Base-by-base conservation (phyloP, 2,888 invertebrate genomes). In the Polydrusus tereticollis region DNA sequence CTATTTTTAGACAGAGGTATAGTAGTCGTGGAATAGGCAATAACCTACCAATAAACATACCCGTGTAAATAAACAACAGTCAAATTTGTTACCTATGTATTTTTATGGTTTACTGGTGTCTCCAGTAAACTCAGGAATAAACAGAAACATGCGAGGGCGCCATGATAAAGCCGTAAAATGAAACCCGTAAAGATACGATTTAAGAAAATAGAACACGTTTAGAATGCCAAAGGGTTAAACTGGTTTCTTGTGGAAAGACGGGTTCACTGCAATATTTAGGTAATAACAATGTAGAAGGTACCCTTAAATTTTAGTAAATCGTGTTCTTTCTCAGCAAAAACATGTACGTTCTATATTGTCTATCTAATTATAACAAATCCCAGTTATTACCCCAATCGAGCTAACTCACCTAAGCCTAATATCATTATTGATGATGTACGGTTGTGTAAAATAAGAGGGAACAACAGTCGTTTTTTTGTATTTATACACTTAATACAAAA, bases 21-120 rank as follows among this genome's bases (percentile, higher is more conserved):
- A 59, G 43, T 8, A 59, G 59, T 16, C 43, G 43, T 59, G 26
- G 41, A 43, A 8, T 23, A 43, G 59, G 16, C 59, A 43, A 23
- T 59, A 41, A 26, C 59, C 43, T 26, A 59, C 26, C 59, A 59
- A 59, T 59, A 59, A 59, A 59, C 59, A 43, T 43, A 26, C 14
- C 59, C 12, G 41, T 41, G 16, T 59, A 59, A 59, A 59, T 59
- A 59, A 59, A 59, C 59, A 59, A 43, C 21, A 43, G 59, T 59
- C 59, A 59, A 59, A 59, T 43, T 59, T 59, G 41, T 59, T 59
- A 43, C 59, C n/a, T n/a, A n/a, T n/a, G 58, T 1, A 21, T 59
- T 59, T 59, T 58, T 58, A 58, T 58, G 58, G 21, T 59, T 59
- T 41, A 59, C 23, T 14, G 59, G 38, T 58, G 26, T 43, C 59